Evolutionary conservation across 2,888 invertebrate genomes (phyloP).

Genomic region (Zaprionus bogoriensis): DNA sequence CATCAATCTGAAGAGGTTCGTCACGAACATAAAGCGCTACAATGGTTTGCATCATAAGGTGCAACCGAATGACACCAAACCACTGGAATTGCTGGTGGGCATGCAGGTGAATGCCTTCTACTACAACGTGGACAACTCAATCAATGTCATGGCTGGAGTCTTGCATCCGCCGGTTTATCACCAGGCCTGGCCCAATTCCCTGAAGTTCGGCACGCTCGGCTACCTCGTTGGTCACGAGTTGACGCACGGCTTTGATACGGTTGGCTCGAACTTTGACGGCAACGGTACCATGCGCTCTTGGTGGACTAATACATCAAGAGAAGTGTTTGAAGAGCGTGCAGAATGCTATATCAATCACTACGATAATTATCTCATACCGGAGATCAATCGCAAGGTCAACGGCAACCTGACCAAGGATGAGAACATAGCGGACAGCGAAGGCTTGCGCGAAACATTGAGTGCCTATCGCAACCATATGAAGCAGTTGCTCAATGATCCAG

Average conservation of each 20-base stretch:
- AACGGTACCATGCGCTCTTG: conserved; percentile 68
- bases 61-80: conserved; percentile 55
- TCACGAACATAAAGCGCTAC: conserved; percentile 59
- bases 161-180: conserved; percentile 77
- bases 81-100: conserved; percentile 64
- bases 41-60: conserved; percentile 53
- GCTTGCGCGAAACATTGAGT: conserved; percentile 75
- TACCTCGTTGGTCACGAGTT: conserved; percentile 77
- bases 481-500: conserved; percentile 12
- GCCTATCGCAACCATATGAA: conserved; percentile 76
- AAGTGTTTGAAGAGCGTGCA: conserved; percentile 63
- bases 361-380: conserved; percentile 59
- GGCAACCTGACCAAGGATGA: conserved; percentile 72
- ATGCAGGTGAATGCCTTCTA: conserved; percentile 80
- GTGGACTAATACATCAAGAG: conserved; percentile 80
- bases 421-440: conserved; percentile 81
- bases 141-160: conserved; percentile 79
- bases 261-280: conserved; percentile 73
- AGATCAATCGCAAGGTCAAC: no score
- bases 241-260: conserved; percentile 79
- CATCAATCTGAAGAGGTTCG: conserved; percentile 63
- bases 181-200: conserved; percentile 70
- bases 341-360: conserved; percentile 78
- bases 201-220: conserved; percentile 75
- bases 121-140: conserved; percentile 78